Evolutionary conservation across 2,888 invertebrate species (phyloP), one percentile per base, ranked within the genome.

Genomic region (Rhingia rostrata): DNA sequence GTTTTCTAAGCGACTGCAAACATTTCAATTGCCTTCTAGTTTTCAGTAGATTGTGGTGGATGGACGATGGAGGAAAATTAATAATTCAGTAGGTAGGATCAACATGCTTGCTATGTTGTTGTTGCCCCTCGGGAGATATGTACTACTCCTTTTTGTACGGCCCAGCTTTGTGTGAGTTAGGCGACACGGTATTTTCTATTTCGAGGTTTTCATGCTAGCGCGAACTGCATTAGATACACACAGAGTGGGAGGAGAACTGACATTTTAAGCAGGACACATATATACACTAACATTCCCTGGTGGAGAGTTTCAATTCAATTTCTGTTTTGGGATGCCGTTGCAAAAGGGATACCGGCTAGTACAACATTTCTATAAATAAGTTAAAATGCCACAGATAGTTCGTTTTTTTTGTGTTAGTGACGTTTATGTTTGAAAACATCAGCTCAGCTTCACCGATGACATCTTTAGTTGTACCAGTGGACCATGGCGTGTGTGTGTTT

Each of bases 381-480:
- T 84, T 80, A 80, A 70, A 74, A 75, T 75, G 74, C 84, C 82
- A 84, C 70, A 75, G 84, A 84, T 84, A 84, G 79, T 69, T 84
- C 2, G 22, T 22, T 1, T 22, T 22, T 22, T 22, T 22, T 22
- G 1, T 2, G 22, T 84, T 80, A 84, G 67, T 74, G 73, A 47
- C 70, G 32, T 79, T 74, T 64, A 74, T 80, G 69, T 79, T 74
- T 74, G 74, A 79, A 79, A 6, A 9, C 63, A 22, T 5, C 39
- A 63, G 39, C 41, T 35, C 6, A 3, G 41, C 30, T 9, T 12
- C 9, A 35, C 35, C 33, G 53, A 58, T 58, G 73, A 10, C 70
- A 41, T 47, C 39, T 63, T 74, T 66, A 72, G 70, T 33, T 60
- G 73, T n/a, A 22, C 22, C 22, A 14, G 43, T 10, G 9, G 22